Evolutionary conservation across 2,113 vertebrate genomes (phyloP).

Genomic region (Lethenteron camtschaticum): DNA sequence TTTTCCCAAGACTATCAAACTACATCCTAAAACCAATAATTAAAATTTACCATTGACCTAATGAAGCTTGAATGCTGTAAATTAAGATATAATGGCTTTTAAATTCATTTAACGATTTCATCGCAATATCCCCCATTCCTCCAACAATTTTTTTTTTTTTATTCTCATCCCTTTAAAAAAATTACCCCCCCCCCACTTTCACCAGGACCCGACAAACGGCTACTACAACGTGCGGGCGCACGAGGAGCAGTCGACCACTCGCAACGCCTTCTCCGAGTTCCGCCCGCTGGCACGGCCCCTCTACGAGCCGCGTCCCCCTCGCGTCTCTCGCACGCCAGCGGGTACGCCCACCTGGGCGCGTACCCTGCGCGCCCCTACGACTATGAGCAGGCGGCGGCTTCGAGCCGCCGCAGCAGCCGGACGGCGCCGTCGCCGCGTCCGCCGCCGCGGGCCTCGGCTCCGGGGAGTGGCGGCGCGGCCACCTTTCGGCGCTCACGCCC

Average conservation of each 20-base stretch:
- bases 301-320: slow-evolving; percentile 59
- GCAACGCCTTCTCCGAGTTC: slow-evolving; percentile 39
- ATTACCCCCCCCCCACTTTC: neutral
- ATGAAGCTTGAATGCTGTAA: too few species aligned
- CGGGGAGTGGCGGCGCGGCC: slow-evolving; percentile 19
- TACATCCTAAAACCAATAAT: too few species aligned
- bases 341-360: slow-evolving; percentile 63
- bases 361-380: slow-evolving; percentile 43
- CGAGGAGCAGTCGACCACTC: slow-evolving; percentile 34
- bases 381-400: slow-evolving; percentile 25
- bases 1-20: too few species aligned
- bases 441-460: slow-evolving; percentile 53
- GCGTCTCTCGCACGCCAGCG: slow-evolving; percentile 57
- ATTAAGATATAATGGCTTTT: too few species aligned
- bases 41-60: too few species aligned
- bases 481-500: slow-evolving; percentile 18
- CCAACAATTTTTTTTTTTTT: neutral
- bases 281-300: slow-evolving; percentile 39
- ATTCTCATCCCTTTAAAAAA: neutral
- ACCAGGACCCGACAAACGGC: slow-evolving; percentile 73
- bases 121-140: too few species aligned
- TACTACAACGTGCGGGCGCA: slow-evolving; percentile 83
- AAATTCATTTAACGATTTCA: too few species aligned
- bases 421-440: slow-evolving; percentile 31
- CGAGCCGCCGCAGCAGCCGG: slow-evolving; percentile 41